Percentiles rank a stretch among this genome's conserved stretches.
Evolutionary conservation across 2,113 vertebrate species (phyloP).

Genomic region (Mormoops blainvillei): DNA sequence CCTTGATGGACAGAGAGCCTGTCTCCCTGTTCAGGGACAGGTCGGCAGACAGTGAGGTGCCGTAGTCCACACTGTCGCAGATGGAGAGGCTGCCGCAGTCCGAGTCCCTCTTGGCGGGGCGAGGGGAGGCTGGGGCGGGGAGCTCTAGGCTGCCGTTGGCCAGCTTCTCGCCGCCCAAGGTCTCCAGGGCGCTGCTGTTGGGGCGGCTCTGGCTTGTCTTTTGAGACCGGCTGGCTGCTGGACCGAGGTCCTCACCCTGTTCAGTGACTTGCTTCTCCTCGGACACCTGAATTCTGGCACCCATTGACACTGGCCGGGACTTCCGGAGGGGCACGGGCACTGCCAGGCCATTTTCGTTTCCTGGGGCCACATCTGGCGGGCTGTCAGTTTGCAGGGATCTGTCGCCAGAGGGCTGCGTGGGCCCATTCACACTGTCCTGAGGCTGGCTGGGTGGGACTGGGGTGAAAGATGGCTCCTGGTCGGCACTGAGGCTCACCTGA

Average conservation of each 20-base stretch:
- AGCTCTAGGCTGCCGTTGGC: conserved; percentile 77
- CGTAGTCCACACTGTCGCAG: conserved; percentile 87
- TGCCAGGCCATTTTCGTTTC: conserved; percentile 79
- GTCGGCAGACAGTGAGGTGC: conserved; percentile 81
- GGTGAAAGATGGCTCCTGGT: conserved; percentile 59
- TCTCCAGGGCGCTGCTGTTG: conserved; percentile 77
- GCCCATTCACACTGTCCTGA: conserved; percentile 41
- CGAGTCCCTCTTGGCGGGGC: conserved; percentile 81
- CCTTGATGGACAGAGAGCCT: conserved; percentile 86
- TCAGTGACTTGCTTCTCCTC: not conserved
- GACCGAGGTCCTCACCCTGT: conserved; percentile 24
- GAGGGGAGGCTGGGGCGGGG: not conserved
- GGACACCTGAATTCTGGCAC: not conserved
- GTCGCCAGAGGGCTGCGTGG: conserved; percentile 65
- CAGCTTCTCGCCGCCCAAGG: conserved; percentile 63
- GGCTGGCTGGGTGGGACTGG: conserved; percentile 42
- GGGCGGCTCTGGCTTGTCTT: conserved; percentile 59
- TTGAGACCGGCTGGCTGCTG: conserved; percentile 26
- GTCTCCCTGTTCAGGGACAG: conserved; percentile 84
- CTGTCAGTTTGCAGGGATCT: conserved; percentile 70
- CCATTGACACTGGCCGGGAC: conserved; percentile 58
- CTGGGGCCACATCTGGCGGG: conserved; percentile 71
- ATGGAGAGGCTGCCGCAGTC: conserved; percentile 84
- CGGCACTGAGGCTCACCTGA: conserved; percentile 84
- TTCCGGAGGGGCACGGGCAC: conserved; percentile 62